Base-by-base conservation (phyloP, 1,140 invertebrate species). In the Eurosta solidaginis region DNA sequence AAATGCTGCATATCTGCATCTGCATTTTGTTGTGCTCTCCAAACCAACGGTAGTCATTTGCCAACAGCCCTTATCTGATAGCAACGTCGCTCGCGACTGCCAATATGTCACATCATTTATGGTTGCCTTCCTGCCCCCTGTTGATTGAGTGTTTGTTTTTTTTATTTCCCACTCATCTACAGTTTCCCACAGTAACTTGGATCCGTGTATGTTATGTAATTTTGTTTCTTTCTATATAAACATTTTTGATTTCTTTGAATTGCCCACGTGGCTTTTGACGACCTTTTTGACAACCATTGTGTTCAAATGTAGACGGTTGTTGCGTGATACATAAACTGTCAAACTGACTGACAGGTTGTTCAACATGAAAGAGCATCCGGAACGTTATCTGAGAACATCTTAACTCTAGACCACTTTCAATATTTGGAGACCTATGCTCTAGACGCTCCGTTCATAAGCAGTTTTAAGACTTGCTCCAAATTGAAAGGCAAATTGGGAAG, bases 1-100 rank as follows among this genome's bases (percentile, higher is more conserved):
- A 33, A 29, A 33, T 59, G 54, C n/a, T 59, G 54, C 54, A 59
- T 59, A 17, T 59, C 54, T 14, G 54, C 54, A 59, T 59, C n/a
- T 25, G 12, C 54, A n/a, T n/a, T n/a, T n/a, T n/a, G n/a, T n/a
- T n/a, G 25, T 59, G 54, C 33, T 59, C 14, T 25, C 54, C 29
- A 33, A 59, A 59, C 54, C 54, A 59, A 59, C 54, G 20, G 5
- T 33, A n/a, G 54, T 33, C 14, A 20, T 33, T 17, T n/a, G 54
- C 54, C 54, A 59, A 33, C 27, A 14, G 54, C 54, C n/a, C n/a
- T n/a, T n/a, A n/a, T n/a, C n/a, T n/a, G n/a, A n/a, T n/a, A n/a
- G 12, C 54, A 33, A n/a, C n/a, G n/a, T n/a, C n/a, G n/a, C n/a
- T 59, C 29, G 14, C 54, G 33, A 59, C 54, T 59, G 54, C 27